Evolutionary conservation across 2,797 vertebrate genomes (phyloP).

Genomic region (Coreius guichenoti): DNA sequence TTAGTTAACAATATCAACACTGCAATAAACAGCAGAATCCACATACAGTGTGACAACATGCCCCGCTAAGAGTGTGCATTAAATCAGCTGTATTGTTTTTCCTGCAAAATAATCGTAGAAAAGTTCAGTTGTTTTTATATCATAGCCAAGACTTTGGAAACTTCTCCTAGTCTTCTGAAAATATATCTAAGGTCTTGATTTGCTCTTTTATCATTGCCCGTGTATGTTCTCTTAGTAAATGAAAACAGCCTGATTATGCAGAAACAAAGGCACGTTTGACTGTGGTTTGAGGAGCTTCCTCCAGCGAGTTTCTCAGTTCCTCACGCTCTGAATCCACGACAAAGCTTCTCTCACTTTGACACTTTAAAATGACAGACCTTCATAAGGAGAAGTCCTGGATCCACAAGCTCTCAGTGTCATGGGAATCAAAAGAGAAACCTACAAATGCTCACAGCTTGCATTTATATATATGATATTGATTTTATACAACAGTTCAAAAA

Average conservation of each 20-base stretch:
- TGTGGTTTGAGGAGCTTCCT: slow-evolving; percentile 5
- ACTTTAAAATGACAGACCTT: not conserved
- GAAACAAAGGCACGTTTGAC: slow-evolving; percentile 2
- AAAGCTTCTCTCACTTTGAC: not conserved
- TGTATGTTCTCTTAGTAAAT: not conserved
- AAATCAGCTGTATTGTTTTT: not conserved
- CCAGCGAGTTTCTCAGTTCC: slow-evolving; percentile 35
- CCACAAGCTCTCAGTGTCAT: slow-evolving; percentile 34
- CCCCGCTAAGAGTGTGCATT: not conserved
- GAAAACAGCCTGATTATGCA: not conserved
- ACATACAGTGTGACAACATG: not conserved
- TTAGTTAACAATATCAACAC: not conserved
- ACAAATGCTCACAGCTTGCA: not conserved
- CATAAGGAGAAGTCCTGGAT: slow-evolving; percentile 1
- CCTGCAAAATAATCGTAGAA: not conserved
- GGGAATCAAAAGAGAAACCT: slow-evolving; percentile 8
- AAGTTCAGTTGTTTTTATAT: not conserved
- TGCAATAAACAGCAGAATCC: not conserved
- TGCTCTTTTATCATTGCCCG: too few species aligned
- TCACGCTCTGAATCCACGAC: not conserved
- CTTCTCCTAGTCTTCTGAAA: not conserved
- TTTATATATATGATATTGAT: not conserved
- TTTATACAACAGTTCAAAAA: too few species aligned
- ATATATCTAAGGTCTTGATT: not conserved
- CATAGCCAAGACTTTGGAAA: not conserved